A percentile compares a stretch with the other conserved stretches of the same genome.
phyloP scores from a whole-genome alignment of 1,140 invertebrate genomes.

The Trichonephila clavata region DNA sequence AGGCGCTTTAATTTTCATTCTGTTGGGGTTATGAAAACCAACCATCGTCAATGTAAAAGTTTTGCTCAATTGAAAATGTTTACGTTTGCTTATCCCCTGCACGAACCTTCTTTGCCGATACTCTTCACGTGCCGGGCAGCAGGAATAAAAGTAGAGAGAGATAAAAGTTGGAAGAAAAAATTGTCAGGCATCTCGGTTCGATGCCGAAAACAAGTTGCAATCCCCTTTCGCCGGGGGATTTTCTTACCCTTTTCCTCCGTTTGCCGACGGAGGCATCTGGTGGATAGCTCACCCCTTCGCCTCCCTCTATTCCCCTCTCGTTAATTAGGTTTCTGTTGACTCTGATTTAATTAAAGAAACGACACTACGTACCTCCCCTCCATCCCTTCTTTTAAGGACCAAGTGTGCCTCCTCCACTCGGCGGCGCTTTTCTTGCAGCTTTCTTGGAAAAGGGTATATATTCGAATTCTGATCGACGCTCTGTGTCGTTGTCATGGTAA shows the following conservation, averaged over 20 bases:
- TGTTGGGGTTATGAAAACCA: too few species aligned
- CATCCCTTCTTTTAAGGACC: too few species aligned
- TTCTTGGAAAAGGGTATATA: neutral
- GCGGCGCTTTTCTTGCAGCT: neutral
- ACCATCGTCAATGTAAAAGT: too few species aligned
- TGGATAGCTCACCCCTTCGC: neutral
- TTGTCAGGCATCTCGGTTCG: neutral
- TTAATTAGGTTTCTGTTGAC: conserved; percentile 74
- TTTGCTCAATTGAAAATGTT: too few species aligned
- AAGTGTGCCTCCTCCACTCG: neutral
- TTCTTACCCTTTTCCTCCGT: conserved; percentile 1
- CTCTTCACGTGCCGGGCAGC: neutral
- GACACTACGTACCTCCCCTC: neutral
- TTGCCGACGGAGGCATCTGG: conserved; percentile 8
- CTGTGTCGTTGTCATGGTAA: conserved; percentile 48
- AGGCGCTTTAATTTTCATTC: too few species aligned
- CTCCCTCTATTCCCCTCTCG: neutral
- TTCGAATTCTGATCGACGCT: conserved; percentile 43
- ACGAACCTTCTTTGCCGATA: neutral
- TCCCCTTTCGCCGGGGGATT: neutral
- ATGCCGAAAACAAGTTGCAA: neutral
- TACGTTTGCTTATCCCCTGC: neutral
- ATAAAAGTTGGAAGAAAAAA: too few species aligned
- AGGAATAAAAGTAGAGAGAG: neutral
- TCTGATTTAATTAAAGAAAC: conserved; percentile 74